Conservation (phyloP, 2,888 invertebrate genomes). For the Poecilus cupreus region DNA sequence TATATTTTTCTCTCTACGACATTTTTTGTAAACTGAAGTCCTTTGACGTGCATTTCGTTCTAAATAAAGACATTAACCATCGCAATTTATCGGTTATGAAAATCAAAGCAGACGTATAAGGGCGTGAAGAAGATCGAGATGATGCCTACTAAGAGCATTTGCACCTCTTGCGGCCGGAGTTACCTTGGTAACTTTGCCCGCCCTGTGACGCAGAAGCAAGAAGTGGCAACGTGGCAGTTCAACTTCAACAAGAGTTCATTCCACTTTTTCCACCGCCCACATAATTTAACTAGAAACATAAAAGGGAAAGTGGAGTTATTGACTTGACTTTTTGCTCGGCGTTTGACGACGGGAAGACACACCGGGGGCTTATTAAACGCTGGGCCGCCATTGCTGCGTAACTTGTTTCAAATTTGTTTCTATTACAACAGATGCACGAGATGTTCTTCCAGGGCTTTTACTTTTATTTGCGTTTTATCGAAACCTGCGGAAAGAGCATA, state of each 20-base stretch:
- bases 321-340: slow-evolving; percentile 22
- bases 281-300: slow-evolving; percentile 40
- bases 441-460: slow-evolving; percentile 1
- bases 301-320: slow-evolving; percentile 46
- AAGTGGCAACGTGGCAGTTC: background rate
- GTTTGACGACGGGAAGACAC: background rate
- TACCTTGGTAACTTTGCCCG: background rate
- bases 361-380: slow-evolving; percentile 28
- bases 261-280: slow-evolving; percentile 25
- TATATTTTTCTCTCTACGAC: too few relatives aligned
- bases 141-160: background rate
- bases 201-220: background rate
- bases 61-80: background rate
- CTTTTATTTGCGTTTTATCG: slow-evolving; percentile 26
- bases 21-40: too few relatives aligned
- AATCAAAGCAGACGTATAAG: background rate
- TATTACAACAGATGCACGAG: background rate
- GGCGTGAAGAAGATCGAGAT: background rate
- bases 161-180: background rate
- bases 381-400: background rate
- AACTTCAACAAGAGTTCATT: slow-evolving; percentile 35
- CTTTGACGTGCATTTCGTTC: background rate
- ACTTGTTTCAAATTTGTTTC: slow-evolving; percentile 36
- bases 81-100: background rate
- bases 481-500: background rate